Evolutionary conservation across 1,140 invertebrate genomes (phyloP), one percentile per base, ranked within the genome.

Genomic region (Nymphalis io): DNA sequence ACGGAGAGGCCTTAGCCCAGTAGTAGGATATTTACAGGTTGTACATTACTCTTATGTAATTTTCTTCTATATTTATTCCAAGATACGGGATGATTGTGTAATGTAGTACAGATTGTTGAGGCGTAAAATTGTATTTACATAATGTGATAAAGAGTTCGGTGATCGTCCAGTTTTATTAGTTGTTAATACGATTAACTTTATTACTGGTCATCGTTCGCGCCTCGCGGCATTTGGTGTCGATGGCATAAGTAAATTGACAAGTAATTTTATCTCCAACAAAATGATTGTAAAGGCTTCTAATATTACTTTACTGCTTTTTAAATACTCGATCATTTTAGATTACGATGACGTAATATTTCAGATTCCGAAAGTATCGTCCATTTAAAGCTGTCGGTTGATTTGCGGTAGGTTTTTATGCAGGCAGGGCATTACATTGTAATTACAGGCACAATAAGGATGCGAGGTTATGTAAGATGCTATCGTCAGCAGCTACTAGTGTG

Each of bases 51-150:
- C 5, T 33, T 33, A 33, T 51, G 46, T 21, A 51, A 20, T 18
- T 57, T 16, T 48, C 40, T 51, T 42, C 42, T 65, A 65, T 65
- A 65, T 44, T 70, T 60, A 57, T 44, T 70, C 46, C 65, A 66
- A 57, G 69, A 20, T 51, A 51, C 18, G 46, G 46, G 46, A 18
- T 20, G 46, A 64, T 71, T 66, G 48, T 71, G 63, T 51, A 71
- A 71, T 48, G 48, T 23, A 40, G 44, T n/a, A 65, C 46, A 21
- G 46, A 65, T 65, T 60, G 39, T 61, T 61, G 21, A 60, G 69
- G 70, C 68, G 74, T 76, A 59, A 76, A 74, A 72, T 68, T 42
- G 20, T 75, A 80, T 82, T 82, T 73, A 80, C 78, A 79, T 80
- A 82, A 79, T 76, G 60, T 63, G 74, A 78, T 79, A 76, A 70